Base-by-base conservation (phyloP, 2,888 invertebrate species). In the Philereme vetulata region DNA sequence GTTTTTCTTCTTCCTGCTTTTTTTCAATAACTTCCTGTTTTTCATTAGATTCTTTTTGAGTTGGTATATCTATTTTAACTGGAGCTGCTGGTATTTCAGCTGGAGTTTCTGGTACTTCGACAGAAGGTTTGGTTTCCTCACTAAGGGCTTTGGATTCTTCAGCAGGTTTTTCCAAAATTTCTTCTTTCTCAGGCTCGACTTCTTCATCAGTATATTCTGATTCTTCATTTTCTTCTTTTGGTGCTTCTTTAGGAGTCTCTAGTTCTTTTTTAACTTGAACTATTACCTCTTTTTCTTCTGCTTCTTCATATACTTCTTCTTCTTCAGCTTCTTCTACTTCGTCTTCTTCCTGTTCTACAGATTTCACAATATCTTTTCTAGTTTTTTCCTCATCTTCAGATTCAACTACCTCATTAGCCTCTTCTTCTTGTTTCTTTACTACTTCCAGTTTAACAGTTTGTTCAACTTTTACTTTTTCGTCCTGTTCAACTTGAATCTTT, bases 281-380 rank as follows among this genome's bases (percentile, higher is more conserved):
- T 51, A 46, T 36, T 38, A 50, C 44, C 11, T 60, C 52, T 43
- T 67, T 70, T 50, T 74, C 71, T 59, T 68, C 67, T 42, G 76
- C 69, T 66, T 75, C 68, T 65, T 71, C 68, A 44, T 56, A 47
- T 53, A 71, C 70, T 60, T 67, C 67, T 59, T 66, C 65, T 57
- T 72, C 64, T 55, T 69, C 70, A 9, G 64, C 63, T 4, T 74
- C 71, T 36, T 66, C 69, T 64, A 72, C 71, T 38, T 72, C 69
- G 8, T 72, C 66, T 52, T 75, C 77, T 46, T 74, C 74, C 43
- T 75, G 74, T 45, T 64, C 56, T 50, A 65, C 57, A 51, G 55
- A 52, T 21, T 66, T 51, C 47, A 62, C 53, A 44, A 56, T 48
- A 45, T 62, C 34, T 21, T 60, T 56, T 48, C 38, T 38, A 34